Percentiles rank a stretch among this genome's conserved stretches.
Evolutionary conservation across 2,797 vertebrate species (phyloP).

Genomic region (Enteromius radiatus): DNA sequence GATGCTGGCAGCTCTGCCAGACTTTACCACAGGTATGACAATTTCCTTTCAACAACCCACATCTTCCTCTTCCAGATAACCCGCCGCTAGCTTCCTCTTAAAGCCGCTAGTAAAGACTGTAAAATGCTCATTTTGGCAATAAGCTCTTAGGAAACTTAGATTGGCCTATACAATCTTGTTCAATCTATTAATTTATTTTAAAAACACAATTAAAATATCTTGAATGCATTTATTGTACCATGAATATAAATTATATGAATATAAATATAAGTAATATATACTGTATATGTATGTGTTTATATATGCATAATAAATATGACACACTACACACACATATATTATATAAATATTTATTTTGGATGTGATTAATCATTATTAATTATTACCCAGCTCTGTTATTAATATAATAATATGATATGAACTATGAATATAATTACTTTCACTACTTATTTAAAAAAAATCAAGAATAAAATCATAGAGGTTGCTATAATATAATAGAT

Average conservation of each 20-base stretch:
- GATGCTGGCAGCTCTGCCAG: constrained; percentile 66
- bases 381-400: background rate
- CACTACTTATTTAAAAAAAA: background rate
- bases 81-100: background rate
- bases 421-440: background rate
- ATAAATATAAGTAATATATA: background rate
- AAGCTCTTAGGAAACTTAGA: background rate
- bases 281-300: background rate
- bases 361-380: background rate
- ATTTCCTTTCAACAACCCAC: constrained; percentile 25
- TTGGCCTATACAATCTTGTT: background rate
- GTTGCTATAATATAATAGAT: too few relatives aligned
- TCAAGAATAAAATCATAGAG: background rate
- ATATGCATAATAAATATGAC: too few relatives aligned
- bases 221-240: background rate
- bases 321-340: background rate
- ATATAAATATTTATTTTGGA: background rate
- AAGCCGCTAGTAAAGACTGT: background rate
- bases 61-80: constrained; percentile 39
- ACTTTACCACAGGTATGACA: constrained; percentile 71
- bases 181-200: background rate
- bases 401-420: background rate
- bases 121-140: background rate
- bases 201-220: background rate
- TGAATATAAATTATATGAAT: background rate